These are phyloP conservation scores for Helicolenus hilgendorfi DNA, from an alignment of 2,797 vertebrate species.

Conservation along the genomic window DNA sequence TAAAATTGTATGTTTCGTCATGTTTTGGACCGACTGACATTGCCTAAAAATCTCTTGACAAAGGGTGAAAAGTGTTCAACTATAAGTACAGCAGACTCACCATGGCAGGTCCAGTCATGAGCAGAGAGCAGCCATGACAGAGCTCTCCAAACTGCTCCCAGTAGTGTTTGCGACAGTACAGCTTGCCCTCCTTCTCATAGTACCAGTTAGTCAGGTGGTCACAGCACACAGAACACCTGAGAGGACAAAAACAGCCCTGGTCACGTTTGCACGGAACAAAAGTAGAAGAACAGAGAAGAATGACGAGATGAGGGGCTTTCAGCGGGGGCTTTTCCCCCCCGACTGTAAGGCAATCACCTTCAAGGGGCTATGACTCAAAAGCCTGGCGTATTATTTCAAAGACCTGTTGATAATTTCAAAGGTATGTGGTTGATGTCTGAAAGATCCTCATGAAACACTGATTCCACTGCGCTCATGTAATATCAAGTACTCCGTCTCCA, in stretches of 20 bases:
- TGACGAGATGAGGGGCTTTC: not conserved
- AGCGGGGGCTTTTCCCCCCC: not conserved
- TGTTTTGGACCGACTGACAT: not conserved
- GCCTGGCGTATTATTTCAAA: constrained; percentile 14
- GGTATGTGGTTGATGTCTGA: constrained; percentile 6
- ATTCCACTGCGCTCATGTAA: not conserved
- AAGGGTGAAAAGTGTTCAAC: not conserved
- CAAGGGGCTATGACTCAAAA: not conserved
- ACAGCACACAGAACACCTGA: constrained; percentile 96
- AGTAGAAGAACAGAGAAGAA: not conserved
- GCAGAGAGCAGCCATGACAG: constrained; percentile 96
- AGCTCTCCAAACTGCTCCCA: constrained; percentile 97
- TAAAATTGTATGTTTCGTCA: not conserved
- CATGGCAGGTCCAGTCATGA: constrained; percentile 98
- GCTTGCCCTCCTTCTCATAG: constrained; percentile 95
- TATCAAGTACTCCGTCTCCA: not conserved
- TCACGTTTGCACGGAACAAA: constrained; percentile 22
- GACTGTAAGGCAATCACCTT: not conserved
- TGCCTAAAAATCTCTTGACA: not conserved
- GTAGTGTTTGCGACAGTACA: constrained; percentile 97
- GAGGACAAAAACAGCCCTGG: constrained; percentile 12
- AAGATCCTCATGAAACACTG: not conserved
- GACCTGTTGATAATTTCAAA: constrained; percentile 17
- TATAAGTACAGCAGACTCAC: constrained; percentile 81
- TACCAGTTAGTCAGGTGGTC: constrained; percentile 98